These are phyloP conservation scores for Syngnathus acus DNA, from an alignment of 2,797 vertebrate species.

Conservation along the genomic window DNA sequence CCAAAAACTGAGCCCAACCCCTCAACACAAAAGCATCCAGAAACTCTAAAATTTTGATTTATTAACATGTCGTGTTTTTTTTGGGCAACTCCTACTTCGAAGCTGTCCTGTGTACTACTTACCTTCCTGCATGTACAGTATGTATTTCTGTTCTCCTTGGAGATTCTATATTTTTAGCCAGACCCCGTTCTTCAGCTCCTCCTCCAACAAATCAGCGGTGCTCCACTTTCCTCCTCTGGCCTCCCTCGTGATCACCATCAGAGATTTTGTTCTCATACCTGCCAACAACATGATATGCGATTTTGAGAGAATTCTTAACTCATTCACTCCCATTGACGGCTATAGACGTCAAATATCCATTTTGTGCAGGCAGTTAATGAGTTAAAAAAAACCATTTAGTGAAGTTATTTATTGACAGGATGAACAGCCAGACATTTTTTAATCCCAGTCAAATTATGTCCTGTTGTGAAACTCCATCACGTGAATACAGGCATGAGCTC, in stretches of 20 bases:
- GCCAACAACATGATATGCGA: not conserved
- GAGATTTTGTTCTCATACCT: not conserved
- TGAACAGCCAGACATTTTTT: not conserved
- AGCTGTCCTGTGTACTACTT: conserved; percentile 10
- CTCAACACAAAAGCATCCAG: too few species aligned
- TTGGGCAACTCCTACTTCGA: not conserved
- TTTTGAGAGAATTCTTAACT: too few species aligned
- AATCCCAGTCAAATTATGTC: not conserved
- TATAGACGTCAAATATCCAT: too few species aligned
- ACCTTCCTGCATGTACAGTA: conserved; percentile 30
- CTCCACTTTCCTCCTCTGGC: conserved; percentile 71
- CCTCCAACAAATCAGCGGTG: conserved; percentile 60
- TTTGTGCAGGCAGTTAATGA: too few species aligned
- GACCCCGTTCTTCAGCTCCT: conserved; percentile 62
- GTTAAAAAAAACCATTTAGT: not conserved
- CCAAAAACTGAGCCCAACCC: not conserved
- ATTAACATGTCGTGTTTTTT: conserved; percentile 7
- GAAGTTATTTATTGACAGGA: not conserved
- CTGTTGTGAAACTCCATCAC: not conserved
- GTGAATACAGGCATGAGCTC: not conserved
- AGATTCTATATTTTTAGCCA: conserved; percentile 77
- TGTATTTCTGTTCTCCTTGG: conserved; percentile 74
- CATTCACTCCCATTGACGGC: too few species aligned
- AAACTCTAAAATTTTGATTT: not conserved
- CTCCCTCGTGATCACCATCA: conserved; percentile 55